These are phyloP conservation scores for Melanostoma scalare DNA, from an alignment of 2,888 invertebrate genomes.

Conservation along the genomic window DNA sequence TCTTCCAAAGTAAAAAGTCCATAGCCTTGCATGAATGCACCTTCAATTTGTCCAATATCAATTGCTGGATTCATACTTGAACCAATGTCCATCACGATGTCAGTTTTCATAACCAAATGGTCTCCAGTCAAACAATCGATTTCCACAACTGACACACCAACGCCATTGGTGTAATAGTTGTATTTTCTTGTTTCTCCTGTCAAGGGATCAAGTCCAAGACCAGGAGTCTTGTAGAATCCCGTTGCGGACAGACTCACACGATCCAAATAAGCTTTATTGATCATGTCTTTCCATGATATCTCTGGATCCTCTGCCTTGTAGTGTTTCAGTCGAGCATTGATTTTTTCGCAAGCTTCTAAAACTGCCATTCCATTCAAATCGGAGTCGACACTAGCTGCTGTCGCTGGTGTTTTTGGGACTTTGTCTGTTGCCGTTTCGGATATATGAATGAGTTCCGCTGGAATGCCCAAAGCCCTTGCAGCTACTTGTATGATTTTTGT, in stretches of 20 bases:
- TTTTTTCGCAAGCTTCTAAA: conserved; percentile 89
- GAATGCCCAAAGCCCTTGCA: conserved; percentile 87
- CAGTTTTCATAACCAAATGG: conserved; percentile 92
- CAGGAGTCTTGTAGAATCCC: conserved; percentile 91
- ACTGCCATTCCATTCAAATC: conserved; percentile 97
- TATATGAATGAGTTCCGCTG: conserved; percentile 89
- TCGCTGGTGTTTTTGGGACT: conserved; percentile 94
- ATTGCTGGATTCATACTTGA: conserved; percentile 97
- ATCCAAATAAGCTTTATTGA: conserved; percentile 89
- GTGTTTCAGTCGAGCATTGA: conserved; percentile 89
- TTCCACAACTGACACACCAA: conserved; percentile 94
- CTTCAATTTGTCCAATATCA: conserved; percentile 98
- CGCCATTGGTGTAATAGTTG: conserved; percentile 94
- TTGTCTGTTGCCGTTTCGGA: conserved; percentile 94
- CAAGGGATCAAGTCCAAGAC: conserved; percentile 87
- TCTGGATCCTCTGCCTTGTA: conserved; percentile 89
- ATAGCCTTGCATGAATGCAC: conserved; percentile 96
- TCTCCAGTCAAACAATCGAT: conserved; percentile 97
- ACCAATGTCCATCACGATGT: conserved; percentile 98
- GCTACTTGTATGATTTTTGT: conserved; percentile 98
- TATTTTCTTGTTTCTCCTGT: conserved; percentile 88
- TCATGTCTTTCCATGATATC: conserved; percentile 93
- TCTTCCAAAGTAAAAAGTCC: conserved; percentile 96
- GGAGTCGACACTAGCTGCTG: conserved; percentile 93
- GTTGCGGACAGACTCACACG: conserved; percentile 91